Base-by-base conservation (phyloP, 2,797 vertebrate species). In the Schizopygopsis malacanthus region DNA sequence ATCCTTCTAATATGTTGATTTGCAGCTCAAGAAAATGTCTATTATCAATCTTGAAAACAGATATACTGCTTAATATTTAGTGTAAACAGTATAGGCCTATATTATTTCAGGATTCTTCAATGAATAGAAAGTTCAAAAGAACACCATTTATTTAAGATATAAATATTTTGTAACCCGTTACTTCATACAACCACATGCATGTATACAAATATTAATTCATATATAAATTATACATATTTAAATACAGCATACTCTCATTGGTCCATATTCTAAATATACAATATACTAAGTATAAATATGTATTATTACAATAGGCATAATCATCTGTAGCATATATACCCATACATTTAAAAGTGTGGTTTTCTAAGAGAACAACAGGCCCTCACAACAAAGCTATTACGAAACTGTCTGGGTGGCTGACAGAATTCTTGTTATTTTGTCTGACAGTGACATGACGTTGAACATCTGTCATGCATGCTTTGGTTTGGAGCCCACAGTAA, bases 401-500 rank as follows among this genome's bases (percentile, higher is more conserved):
- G 25, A 72, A 72, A 22, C 41, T 72, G 41, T 45, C 41, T 85
- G 85, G 61, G 73, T 73, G 79, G 69, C 76, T 83, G 88, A 87
- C 83, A 87, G 63, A 59, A 69, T 65, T 70, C 43, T 83, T 73
- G 54, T 65, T 81, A 83, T 85, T 82, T 72, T 59, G 79, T 79
- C 47, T 81, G 85, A 81, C 77, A 78, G 52, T 52, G 81, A 80
- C 83, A 78, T 83, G 83, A 88, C 83, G 71, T 77, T 85, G 82
- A 73, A 86, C 82, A 87, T 85, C 88, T 89, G 85, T 85, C 83
- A 82, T 10, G 56, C 85, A 82, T n/a, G 79, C 78, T 87, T 85
- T 72, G 85, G 70, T 82, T 61, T 82, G 67, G 56, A 82, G 82
- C 45, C 28, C 41, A 59, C 63, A 77, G 45, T 85, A 56, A 79